A percentile compares a stretch with the other conserved stretches of the same genome.
Conservation (phyloP, 2,113 vertebrate genomes). For the Gnathonemus longibarbis region DNA sequence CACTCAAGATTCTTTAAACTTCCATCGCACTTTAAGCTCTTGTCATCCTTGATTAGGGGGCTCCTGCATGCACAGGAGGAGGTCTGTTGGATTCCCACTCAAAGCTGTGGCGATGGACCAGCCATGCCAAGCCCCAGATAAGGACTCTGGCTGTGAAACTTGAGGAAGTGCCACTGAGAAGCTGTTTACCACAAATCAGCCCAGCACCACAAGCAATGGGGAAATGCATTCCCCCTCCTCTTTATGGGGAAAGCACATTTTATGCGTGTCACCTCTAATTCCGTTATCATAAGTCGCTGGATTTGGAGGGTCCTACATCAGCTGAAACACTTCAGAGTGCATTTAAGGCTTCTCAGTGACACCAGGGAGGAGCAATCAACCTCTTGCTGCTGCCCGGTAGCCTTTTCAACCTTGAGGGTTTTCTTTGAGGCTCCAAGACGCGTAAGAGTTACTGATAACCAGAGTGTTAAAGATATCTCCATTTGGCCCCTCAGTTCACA, state of each 20-base stretch:
- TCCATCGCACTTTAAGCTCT: slow-evolving; percentile 32
- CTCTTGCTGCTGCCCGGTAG: background rate
- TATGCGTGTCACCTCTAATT: background rate
- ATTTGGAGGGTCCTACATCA: slow-evolving; percentile 15
- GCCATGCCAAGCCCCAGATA: background rate
- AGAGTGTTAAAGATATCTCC: background rate
- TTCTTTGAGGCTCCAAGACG: background rate
- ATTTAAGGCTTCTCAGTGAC: slow-evolving; percentile 1
- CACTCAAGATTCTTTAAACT: background rate
- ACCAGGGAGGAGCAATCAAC: background rate
- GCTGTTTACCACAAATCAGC: background rate
- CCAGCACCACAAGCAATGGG: background rate
- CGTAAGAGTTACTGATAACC: background rate
- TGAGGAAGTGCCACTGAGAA: background rate
- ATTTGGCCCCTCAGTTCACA: background rate
- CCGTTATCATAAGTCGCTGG: background rate
- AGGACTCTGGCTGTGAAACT: background rate
- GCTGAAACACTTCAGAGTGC: slow-evolving; percentile 9
- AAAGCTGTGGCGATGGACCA: background rate
- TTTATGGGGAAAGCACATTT: background rate
- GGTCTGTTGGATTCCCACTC: background rate
- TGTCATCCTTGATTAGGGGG: slow-evolving; percentile 41
- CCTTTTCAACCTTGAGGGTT: background rate
- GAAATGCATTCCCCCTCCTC: background rate
- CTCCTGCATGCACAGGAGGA: slow-evolving; percentile 28